Evolutionary conservation across 1,140 invertebrate genomes (phyloP).

Genomic region (Meteorus sp.): DNA sequence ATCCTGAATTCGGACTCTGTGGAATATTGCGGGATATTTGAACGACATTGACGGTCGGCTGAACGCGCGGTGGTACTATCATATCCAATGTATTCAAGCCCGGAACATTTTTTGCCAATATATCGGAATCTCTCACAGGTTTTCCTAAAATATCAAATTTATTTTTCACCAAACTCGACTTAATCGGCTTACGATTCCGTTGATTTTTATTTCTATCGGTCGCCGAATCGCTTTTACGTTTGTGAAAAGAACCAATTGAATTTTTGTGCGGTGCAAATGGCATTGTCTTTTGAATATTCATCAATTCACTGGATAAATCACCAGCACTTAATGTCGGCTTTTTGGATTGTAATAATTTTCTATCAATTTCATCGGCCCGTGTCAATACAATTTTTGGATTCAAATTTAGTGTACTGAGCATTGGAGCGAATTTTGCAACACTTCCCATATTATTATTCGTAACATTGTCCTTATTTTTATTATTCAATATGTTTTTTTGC

Average conservation of each 20-base stretch:
- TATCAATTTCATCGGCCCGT: conserved; percentile 49
- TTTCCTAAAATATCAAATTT: conserved; percentile 53
- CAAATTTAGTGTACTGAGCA: conserved; percentile 58
- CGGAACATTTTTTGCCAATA: conserved; percentile 56
- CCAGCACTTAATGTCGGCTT: conserved; percentile 45
- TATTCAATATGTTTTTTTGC: conserved; percentile 42
- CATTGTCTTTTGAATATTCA: conserved; percentile 51
- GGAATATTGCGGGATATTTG: conserved; percentile 59
- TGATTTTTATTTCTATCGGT: conserved; percentile 15
- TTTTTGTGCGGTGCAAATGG: conserved; percentile 46
- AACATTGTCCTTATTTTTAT: conserved; percentile 33
- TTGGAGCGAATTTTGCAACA: conserved; percentile 53
- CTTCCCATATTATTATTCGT: conserved; percentile 21
- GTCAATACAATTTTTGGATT: conserved; percentile 61
- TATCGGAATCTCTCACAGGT: conserved; percentile 38
- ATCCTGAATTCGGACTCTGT: conserved; percentile 50
- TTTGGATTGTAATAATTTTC: conserved; percentile 39
- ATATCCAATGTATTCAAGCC: conserved; percentile 62
- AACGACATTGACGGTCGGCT: conserved; percentile 64
- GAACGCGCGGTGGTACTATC: conserved; percentile 59
- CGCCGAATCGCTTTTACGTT: conserved; percentile 34
- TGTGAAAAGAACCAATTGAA: conserved; percentile 40
- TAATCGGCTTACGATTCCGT: conserved; percentile 28
- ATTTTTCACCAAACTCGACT: conserved; percentile 40
- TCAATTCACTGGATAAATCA: conserved; percentile 47